phyloP scores from a whole-genome alignment of 2,113 vertebrate genomes.

The Anser brachyrhynchus region DNA sequence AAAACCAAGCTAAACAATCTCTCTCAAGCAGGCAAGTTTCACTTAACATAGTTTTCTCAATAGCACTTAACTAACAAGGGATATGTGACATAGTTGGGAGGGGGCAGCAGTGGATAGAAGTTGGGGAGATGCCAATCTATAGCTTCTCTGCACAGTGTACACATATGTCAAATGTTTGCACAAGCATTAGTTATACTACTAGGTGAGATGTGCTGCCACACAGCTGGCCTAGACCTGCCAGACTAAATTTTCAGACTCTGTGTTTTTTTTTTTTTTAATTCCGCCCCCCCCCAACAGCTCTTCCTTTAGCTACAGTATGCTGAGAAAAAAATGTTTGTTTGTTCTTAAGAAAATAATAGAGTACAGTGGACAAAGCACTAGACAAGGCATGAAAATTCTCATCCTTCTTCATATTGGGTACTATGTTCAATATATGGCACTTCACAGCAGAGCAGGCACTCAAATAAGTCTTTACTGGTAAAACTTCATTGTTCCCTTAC shows the following conservation, averaged over 20 bases:
- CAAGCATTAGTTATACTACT: not conserved
- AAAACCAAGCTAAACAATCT: not conserved
- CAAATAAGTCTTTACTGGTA: not conserved
- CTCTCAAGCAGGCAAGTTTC: not conserved
- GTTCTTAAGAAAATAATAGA: not conserved
- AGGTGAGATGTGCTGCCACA: not conserved
- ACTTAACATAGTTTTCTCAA: not conserved
- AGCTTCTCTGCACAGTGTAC: not conserved
- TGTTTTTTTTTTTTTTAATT: not conserved
- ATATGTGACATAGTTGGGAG: not conserved
- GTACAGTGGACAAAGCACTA: not conserved
- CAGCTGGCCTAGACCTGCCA: not conserved
- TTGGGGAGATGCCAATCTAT: not conserved
- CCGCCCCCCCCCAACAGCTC: not conserved
- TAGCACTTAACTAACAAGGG: not conserved
- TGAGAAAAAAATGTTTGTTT: not conserved
- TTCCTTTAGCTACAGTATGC: not conserved
- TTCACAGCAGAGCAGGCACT: not conserved
- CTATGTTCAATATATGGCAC: not conserved
- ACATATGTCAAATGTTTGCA: not conserved
- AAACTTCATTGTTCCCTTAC: not conserved
- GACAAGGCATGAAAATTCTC: not conserved
- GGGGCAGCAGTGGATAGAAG: not conserved
- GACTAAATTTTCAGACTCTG: not conserved
- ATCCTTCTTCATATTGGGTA: not conserved